These are phyloP conservation scores for Drosophila triauraria DNA, from an alignment of 1,140 invertebrate genomes.

Conservation along the genomic window DNA sequence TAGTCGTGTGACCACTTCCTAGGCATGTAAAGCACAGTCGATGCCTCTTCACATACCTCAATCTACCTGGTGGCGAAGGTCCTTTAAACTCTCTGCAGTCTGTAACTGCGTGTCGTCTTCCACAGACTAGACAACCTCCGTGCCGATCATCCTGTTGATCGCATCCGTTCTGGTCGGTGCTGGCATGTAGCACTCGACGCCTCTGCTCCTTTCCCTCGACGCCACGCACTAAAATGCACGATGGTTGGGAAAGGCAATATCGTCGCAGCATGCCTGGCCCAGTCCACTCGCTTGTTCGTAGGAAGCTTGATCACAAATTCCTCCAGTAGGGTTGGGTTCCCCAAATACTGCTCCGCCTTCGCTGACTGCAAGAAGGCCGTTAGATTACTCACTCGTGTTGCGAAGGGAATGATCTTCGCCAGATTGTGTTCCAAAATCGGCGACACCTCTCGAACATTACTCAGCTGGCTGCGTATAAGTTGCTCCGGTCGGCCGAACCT, in stretches of 20 bases:
- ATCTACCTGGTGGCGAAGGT: too few species aligned
- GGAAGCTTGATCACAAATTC: slow-evolving; percentile 7
- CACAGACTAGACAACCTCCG: too few species aligned
- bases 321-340: slow-evolving; percentile 1
- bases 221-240: not conserved
- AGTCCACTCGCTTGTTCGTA: slow-evolving; percentile 2
- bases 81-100: too few species aligned
- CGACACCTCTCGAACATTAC: not conserved
- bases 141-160: too few species aligned
- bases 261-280: not conserved
- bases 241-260: not conserved
- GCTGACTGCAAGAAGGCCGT: slow-evolving; percentile 12
- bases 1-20: not conserved
- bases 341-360: not conserved
- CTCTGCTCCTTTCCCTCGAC: not conserved
- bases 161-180: too few species aligned
- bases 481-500: not conserved
- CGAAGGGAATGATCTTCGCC: not conserved
- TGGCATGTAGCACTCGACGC: not conserved
- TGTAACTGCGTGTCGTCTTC: too few species aligned
- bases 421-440: slow-evolving; percentile 4
- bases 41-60: not conserved
- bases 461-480: slow-evolving; percentile 6
- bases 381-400: slow-evolving; percentile 1
- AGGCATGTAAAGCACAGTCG: not conserved